Evolutionary conservation across 2,888 invertebrate species (phyloP).

Genomic region (Hemithea aestivaria): DNA sequence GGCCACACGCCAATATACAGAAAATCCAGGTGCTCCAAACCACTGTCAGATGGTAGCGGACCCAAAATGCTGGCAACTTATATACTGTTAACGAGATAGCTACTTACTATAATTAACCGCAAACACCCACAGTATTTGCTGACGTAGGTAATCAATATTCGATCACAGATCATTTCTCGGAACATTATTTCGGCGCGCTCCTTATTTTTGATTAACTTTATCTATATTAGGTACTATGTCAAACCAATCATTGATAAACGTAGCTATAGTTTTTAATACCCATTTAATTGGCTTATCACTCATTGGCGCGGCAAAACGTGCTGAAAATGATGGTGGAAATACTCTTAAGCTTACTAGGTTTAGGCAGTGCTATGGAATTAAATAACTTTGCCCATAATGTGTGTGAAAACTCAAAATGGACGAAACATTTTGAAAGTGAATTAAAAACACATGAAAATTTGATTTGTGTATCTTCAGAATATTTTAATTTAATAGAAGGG

Average conservation of each 20-base stretch:
- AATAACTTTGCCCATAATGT: conserved; percentile 7
- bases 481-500: conserved; percentile 17
- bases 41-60: too few species aligned
- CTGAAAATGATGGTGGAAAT: conserved; percentile 6
- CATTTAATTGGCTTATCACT: conserved; percentile 7
- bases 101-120: too few species aligned
- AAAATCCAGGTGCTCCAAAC: too few species aligned
- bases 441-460: conserved; percentile 12
- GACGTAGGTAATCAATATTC: too few species aligned
- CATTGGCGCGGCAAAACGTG: conserved; percentile 2
- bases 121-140: too few species aligned
- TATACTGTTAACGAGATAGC: too few species aligned
- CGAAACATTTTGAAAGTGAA: neutral
- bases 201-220: conserved; percentile 9
- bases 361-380: neutral
- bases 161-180: conserved; percentile 1
- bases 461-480: conserved; percentile 22
- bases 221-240: conserved; percentile 8
- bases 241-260: conserved; percentile 5
- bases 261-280: conserved; percentile 1
- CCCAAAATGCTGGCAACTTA: too few species aligned
- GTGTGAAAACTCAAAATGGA: conserved; percentile 12
- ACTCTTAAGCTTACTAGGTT: neutral
- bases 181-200: neutral
- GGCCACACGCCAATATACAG: too few species aligned